Evolutionary conservation across 2,113 vertebrate genomes (phyloP), one percentile per base, ranked within the genome.

Genomic region (Myrmophylax atrothorax): DNA sequence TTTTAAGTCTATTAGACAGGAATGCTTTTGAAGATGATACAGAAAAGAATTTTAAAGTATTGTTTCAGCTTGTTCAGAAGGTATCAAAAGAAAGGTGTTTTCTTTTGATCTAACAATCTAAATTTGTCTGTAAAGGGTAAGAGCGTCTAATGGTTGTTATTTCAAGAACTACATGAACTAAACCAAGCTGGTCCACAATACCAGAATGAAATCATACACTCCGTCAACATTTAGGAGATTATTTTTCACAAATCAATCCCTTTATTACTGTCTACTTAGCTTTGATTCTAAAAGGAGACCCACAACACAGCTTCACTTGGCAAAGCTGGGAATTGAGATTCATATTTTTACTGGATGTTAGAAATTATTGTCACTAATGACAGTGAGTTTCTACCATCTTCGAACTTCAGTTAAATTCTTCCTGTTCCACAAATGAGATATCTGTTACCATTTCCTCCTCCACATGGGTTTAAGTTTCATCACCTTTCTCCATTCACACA

Each of bases 11-110:
- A 7, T 79, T 93, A 91, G 40, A 84, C 82, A 91, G 46, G 84
- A 95, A 85, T 92, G 73, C 58, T 68, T 95, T 87, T 96, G 91
- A 96, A 85, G 59, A 42, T 13, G 3, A 50, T 59, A 64, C 28
- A 84, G 67, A 53, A 84, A 77, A 74, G 18, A 83, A 56, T 58
- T 90, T 76, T 84, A 55, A 55, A 80, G 74, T 29, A 60, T 44
- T 93, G 74, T 79, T 92, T 73, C n/a, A 69, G 29, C 84, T 72
- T 85, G 69, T 87, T 95, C 62, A 58, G 40, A 87, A 86, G 28
- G 10, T 89, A 81, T 81, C 79, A 87, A 84, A 90, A 81, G 35
- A 33, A 88, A 62, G 19, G 14, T 56, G 24, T 76, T 82, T 93
- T 63, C 18, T 56, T 82, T 52, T 91, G 37, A 25, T 73, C 33